phyloP scores from a whole-genome alignment of 1,140 invertebrate genomes.

The Drosophila miranda region DNA sequence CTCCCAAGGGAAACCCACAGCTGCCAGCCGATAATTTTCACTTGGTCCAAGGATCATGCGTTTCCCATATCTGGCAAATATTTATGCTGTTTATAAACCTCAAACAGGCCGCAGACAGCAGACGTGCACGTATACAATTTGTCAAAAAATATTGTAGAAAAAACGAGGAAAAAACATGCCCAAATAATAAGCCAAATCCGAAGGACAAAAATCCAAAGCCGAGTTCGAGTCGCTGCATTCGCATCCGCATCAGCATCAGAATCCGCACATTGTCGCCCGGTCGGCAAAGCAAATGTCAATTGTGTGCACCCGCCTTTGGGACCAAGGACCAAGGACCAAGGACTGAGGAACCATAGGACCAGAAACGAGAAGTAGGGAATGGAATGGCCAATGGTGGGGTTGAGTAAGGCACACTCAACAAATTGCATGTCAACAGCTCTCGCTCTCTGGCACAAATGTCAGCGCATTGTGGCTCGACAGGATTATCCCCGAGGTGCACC shows the following conservation, averaged over 20 bases:
- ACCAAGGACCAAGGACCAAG: constrained; percentile 14
- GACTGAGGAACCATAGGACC: constrained; percentile 19
- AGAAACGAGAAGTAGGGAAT: constrained; percentile 9
- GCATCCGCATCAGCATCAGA: constrained; percentile 50
- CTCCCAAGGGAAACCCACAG: no score
- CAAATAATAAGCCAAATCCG: constrained; percentile 66
- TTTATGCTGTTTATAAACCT: constrained; percentile 26
- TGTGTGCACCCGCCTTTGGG: constrained; percentile 52
- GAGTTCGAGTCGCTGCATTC: constrained; percentile 57
- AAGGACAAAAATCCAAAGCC: constrained; percentile 40
- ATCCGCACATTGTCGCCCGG: constrained; percentile 65
- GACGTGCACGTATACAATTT: constrained; percentile 39
- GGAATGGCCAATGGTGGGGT: constrained; percentile 22
- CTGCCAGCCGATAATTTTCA: neutral
- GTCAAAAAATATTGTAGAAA: constrained; percentile 25
- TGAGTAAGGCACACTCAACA: constrained; percentile 52
- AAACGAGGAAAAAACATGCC: constrained; percentile 26
- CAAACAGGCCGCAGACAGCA: constrained; percentile 37
- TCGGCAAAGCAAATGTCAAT: constrained; percentile 63
- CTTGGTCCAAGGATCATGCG: neutral
- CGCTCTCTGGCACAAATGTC: constrained; percentile 39
- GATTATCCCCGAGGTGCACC: constrained; percentile 57
- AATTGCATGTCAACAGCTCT: constrained; percentile 78
- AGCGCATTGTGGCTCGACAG: constrained; percentile 49
- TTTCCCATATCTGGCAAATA: constrained; percentile 4